Base-by-base conservation (phyloP, 2,113 vertebrate genomes). In the Atractosteus spatula region DNA sequence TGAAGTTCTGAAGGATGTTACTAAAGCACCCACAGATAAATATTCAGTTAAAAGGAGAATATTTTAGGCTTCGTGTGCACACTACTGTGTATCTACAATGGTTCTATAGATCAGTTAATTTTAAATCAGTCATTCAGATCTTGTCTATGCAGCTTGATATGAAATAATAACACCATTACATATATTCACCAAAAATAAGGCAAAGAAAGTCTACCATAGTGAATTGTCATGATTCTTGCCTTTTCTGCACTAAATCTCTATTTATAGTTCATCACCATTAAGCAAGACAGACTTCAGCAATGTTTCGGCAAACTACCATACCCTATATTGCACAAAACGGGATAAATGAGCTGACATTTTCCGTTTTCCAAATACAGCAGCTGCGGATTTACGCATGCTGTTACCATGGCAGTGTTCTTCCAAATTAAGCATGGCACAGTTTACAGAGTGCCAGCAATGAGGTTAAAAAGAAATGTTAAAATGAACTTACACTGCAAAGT, bases 341-440 rank as follows among this genome's bases (percentile, higher is more conserved):
- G 62, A n/a, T 55, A 6, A 29, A 68, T 41, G 66, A 41, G 44
- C 14, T 68, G 66, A 68, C 66, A 29, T 68, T 55, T 59, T 13
- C 56, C 2, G 2, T 59, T 41, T 68, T 29, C 29, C 45, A 68
- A 14, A 68, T 6, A 14, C 44, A 54, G 47, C 45, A 13, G 14
- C 29, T 29, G 66, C 12, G 6, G 2, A 16, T 51, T 68, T 47
- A 55, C 45, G 45, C 45, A 68, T 4, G 29, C 7, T 11, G 66
- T 55, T 55, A 17, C 17, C 17, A 68, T 55, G 64, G 16, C 17
- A 10, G n/a, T 51, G 7, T 68, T 7, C 29, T 29, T 2, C 29
- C 29, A 29, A 29, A 29, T 29, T 29, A 29, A 29, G 29, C 14
- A 16, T n/a, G 65, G 44, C 65, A 67, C 3, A 43, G 13, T 13